Evolutionary conservation across 2,113 vertebrate species (phyloP), one percentile per base, ranked within the genome.

Genomic region (Collichthys lucidus): DNA sequence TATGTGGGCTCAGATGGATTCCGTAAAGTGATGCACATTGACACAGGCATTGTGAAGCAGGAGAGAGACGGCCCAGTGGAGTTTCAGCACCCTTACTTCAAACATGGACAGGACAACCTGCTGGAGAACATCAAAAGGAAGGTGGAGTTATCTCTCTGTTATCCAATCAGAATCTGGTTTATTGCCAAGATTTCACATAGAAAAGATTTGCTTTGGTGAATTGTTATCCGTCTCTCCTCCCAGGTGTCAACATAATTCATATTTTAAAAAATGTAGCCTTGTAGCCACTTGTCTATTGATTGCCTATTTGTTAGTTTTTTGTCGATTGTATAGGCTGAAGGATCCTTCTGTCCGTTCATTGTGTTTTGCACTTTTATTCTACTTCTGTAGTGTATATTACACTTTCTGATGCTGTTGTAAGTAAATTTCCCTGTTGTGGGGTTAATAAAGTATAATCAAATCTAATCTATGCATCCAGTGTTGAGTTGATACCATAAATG

Each of bases 81-180:
- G 89, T 99, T 99, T 91, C 98, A 98, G 88, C 98, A 99, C 81
- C 96, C 96, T 0, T 97, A 96, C 88, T 99, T 99, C 92, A 97
- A 96, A 88, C 97, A 99, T 76, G 97, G 97, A 63, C 96, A 97
- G 63, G 97, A 98, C 76, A 97, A 98, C 68, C 92, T 99, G 86
- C 73, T 99, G 92, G 97, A 99, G 49, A 97, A 97, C 80, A 99
- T 99, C 90, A 99, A 99, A 91, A 96, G 98, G 73, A 99, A 99
- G 96, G 98, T 98, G 53, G 90, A 88, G 14, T 52, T 2, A 35
- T 46, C 2, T 72, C 5, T 70, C 8, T 71, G 5, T 64, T 16
- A 53, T 8, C 35, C 35, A 40, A 2, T 40, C 35, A 40, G 35
- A 40, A 40, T 40, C 7, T 8, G 35, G 1, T 40, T 40, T 40